Base-by-base conservation (phyloP, 2,888 invertebrate species). In the Parnassius glacialis region DNA sequence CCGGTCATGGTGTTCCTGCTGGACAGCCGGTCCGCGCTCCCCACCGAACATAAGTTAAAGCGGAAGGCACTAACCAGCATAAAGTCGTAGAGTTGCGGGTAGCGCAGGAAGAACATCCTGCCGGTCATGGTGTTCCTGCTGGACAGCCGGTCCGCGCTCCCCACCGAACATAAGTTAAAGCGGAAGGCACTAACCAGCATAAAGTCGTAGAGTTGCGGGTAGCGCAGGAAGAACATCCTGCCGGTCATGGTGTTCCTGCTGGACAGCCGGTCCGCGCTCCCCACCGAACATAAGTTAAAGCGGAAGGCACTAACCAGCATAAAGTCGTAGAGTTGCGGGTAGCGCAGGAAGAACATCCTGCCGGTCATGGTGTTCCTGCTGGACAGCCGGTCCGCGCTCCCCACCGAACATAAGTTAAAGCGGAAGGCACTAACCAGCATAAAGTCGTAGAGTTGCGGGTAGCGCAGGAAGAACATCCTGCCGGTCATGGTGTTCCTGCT, bases 51-150 rank as follows among this genome's bases (percentile, higher is more conserved):
- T 34, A 34, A 20, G 20, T 20, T 20, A 20, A 1, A 43, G 43
- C 9, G 43, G 43, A 10, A 43, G 43, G 43, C 43, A 43, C 10
- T 10, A 12, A 91, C 92, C 75, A 92, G 76, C 77, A 94, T 92
- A 69, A 88, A 92, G 69, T 93, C 93, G 70, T 92, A 93, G 0
- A 94, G 79, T 3, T 75, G 69, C 0, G 94, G 93, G 81, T 93
- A 93, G 0, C 92, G 79, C 68, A 95, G 92, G 84, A 97, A 97
- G 90, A 98, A 98, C 54, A 96, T 94, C 64, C 95, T 93, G 54
- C 94, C 95, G 41, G 95, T 94, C 94, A 96, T 94, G 71, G 92
- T 93, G 83, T 95, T 95, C 55, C 95, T 92, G 16, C 92, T 84
- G 63, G 92, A 92, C 43, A 95, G 79, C 63, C 90, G 87, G 43